phyloP scores from a whole-genome alignment of 2,113 vertebrate species.

The Eretmochelys imbricata region DNA sequence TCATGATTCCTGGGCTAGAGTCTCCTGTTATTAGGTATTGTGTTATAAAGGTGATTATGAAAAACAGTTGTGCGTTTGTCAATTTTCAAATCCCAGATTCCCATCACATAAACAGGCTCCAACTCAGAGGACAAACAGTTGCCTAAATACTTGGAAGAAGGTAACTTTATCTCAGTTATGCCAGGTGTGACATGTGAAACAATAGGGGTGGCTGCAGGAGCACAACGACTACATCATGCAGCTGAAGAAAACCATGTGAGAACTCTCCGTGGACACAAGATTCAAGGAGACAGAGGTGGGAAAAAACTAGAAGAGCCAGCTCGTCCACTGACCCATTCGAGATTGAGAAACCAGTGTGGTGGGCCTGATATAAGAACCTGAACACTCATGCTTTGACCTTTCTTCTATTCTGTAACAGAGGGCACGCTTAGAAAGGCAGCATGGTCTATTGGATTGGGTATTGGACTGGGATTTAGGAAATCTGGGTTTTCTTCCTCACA shows the following conservation, averaged over 20 bases:
- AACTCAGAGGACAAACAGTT: not conserved
- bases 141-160: not conserved
- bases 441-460: not conserved
- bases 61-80: not conserved
- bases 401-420: not conserved
- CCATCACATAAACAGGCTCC: not conserved
- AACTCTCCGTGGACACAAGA: not conserved
- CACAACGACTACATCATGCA: not conserved
- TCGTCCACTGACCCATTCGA: not conserved
- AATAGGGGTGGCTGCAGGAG: not conserved
- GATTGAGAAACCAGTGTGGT: not conserved
- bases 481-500: not conserved
- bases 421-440: not conserved
- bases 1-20: not conserved
- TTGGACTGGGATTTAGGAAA: not conserved
- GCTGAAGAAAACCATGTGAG: not conserved
- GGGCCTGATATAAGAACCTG: not conserved
- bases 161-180: not conserved
- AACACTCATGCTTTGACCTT: not conserved
- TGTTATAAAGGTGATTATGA: not conserved
- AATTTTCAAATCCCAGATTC: not conserved
- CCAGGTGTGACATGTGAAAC: not conserved
- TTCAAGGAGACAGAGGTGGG: not conserved
- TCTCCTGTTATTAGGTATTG: not conserved
- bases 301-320: not conserved